Conservation (phyloP, 2,797 vertebrate genomes). For the Sebastes itinus region DNA sequence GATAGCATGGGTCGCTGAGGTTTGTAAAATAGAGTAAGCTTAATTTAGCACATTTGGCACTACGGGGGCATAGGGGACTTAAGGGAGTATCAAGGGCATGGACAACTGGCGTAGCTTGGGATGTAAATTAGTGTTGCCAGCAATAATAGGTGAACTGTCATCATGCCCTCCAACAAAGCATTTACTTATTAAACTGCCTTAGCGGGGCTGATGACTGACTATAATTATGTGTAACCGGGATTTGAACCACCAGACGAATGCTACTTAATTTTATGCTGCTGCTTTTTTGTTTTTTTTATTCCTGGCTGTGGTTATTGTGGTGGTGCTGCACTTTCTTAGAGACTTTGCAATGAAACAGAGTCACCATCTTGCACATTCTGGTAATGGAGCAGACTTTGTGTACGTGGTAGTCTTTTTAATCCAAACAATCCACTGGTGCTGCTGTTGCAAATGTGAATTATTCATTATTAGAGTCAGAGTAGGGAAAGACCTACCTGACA, state of each 20-base stretch:
- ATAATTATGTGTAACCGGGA: conserved; percentile 23
- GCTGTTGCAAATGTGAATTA: not conserved
- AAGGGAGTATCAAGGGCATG: conserved; percentile 51
- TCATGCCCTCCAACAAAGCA: conserved; percentile 35
- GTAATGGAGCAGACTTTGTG: not conserved
- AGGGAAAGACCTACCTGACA: conserved; percentile 23
- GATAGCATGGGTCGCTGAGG: conserved; percentile 71
- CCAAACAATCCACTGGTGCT: not conserved
- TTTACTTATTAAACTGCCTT: conserved; percentile 52
- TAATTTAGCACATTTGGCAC: conserved; percentile 72
- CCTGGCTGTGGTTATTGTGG: not conserved
- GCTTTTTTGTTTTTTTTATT: not conserved
- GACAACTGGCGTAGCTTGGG: conserved; percentile 25
- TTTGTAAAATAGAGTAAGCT: conserved; percentile 69
- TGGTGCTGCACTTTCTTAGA: not conserved
- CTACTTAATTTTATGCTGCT: conserved; percentile 1
- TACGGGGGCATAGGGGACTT: conserved; percentile 45
- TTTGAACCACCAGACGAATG: conserved; percentile 29
- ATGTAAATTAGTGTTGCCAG: conserved; percentile 58
- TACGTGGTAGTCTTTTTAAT: not conserved
- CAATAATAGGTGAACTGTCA: conserved; percentile 42
- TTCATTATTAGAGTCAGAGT: not conserved
- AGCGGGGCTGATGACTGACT: conserved; percentile 38
- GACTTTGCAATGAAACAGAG: not conserved
- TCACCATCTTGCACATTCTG: not conserved